Evolutionary conservation across 2,113 vertebrate species (phyloP).

Genomic region (Scortum barcoo): DNA sequence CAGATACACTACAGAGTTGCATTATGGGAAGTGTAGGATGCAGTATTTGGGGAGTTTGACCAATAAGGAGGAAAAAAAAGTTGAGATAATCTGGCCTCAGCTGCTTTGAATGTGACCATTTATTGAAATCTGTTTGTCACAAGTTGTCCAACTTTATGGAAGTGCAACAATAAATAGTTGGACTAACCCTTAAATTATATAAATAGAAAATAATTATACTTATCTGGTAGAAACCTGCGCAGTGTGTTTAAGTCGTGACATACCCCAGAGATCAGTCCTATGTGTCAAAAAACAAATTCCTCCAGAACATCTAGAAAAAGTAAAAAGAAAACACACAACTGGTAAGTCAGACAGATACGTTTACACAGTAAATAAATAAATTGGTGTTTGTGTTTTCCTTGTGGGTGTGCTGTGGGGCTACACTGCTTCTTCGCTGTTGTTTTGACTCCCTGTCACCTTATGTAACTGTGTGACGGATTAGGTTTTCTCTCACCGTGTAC

Average conservation of each 20-base stretch:
- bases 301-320: background rate
- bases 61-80: background rate
- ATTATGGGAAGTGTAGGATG: background rate
- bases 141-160: background rate
- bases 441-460: constrained; percentile 23
- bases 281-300: background rate
- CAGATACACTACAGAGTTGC: background rate
- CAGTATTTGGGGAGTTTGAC: background rate
- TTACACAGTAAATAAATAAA: background rate
- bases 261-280: background rate
- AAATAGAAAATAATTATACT: background rate
- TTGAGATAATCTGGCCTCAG: background rate
- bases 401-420: background rate
- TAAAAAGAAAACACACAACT: background rate
- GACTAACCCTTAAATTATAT: background rate
- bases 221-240: background rate
- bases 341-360: background rate
- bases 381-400: background rate
- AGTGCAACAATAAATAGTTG: background rate
- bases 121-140: background rate
- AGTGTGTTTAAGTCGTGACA: background rate
- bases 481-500: constrained; percentile 16
- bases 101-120: background rate
- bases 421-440: background rate
- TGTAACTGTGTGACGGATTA: constrained; percentile 22